Evolutionary conservation across 2,113 vertebrate genomes (phyloP).

Genomic region (Hippotragus niger): DNA sequence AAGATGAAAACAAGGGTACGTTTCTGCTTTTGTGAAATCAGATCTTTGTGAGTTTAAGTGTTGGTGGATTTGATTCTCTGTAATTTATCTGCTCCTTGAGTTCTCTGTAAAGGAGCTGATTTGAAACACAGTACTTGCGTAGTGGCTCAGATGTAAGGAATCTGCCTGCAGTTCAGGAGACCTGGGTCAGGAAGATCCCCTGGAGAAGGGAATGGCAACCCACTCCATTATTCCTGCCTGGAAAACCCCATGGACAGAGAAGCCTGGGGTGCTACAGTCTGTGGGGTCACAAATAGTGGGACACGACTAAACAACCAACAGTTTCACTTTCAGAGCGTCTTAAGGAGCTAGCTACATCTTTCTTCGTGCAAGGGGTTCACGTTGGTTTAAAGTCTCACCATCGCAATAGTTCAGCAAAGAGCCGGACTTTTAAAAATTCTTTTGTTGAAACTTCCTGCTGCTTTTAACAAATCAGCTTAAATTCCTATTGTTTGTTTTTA

Average conservation of each 20-base stretch:
- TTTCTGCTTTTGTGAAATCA: neutral
- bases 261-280: neutral
- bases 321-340: neutral
- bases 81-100: accelerated
- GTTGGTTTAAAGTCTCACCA: neutral
- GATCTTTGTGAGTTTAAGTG: neutral
- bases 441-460: conserved; percentile 51
- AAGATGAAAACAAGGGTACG: neutral
- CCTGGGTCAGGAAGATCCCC: neutral
- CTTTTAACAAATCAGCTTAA: conserved; percentile 14
- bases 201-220: neutral
- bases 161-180: neutral
- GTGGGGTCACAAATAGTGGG: neutral
- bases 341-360: accelerated
- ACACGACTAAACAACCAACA: neutral
- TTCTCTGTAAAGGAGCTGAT: neutral
- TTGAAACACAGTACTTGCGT: neutral
- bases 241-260: neutral
- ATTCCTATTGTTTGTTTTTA: conserved; percentile 44
- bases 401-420: neutral
- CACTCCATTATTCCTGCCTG: neutral
- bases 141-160: neutral
- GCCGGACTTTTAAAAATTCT: neutral
- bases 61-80: neutral
- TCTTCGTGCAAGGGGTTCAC: accelerated